Base-by-base conservation (phyloP, 1,140 invertebrate genomes). In the Panagrolaimus sp. region DNA sequence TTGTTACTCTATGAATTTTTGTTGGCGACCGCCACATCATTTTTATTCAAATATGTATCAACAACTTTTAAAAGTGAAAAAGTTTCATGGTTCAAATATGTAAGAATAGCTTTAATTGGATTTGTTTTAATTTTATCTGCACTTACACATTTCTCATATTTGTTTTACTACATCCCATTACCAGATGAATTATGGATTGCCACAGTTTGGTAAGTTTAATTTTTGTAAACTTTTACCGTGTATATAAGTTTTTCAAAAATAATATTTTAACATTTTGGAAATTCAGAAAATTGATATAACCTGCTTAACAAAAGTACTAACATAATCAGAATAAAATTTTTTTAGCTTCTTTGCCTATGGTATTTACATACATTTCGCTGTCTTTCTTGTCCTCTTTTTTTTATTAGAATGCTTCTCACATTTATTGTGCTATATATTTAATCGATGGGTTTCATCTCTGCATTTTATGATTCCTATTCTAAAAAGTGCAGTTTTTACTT, bases 321-420 rank as follows among this genome's bases (percentile, higher is more conserved):
- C n/a, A n/a, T n/a, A n/a, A n/a, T n/a, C n/a, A n/a, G n/a, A n/a
- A n/a, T n/a, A n/a, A 9, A 14, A 23, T 46, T 66, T 5, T 66
- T 74, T 63, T 44, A 74, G 71, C 44, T 74, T 74, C 61, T 9
- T 75, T 25, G 53, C 65, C 16, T 11, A 76, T 13, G 63, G 74
- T 23, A 20, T 75, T 14, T 75, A 72, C 42, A 48, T 68, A 9
- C 73, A 74, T 48, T 53, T 62, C 14, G 57, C 48, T 13, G 62
- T 68, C 14, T 65, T 74, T 48, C n/a, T 51, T 16, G 14, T 77
- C 3, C n/a, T 61, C 20, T 45, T 65, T 20, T 43, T 72, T 23
- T 63, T 44, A 8, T 9, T 73, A 3, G 70, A 72, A 64, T 67
- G 27, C 9, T 8, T 65, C 11, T 48, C 61, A 9, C 20, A 44